These are phyloP conservation scores for Chaetura pelagica DNA, from an alignment of 2,113 vertebrate genomes.

Conservation along the genomic window DNA sequence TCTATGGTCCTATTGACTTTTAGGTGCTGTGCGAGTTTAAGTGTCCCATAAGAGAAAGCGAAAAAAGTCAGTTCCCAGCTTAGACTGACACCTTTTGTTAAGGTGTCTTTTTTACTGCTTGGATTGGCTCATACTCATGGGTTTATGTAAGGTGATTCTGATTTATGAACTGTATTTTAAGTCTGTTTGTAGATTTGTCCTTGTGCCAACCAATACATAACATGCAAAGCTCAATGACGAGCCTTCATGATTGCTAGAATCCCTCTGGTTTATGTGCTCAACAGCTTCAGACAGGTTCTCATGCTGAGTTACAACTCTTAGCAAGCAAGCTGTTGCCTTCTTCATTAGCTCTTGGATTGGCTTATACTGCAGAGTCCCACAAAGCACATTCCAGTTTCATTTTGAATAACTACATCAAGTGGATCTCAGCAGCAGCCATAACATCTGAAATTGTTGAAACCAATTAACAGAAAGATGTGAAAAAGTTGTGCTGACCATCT, in stretches of 20 bases:
- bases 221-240: background rate
- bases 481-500: background rate
- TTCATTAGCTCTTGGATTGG: background rate
- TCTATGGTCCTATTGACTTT: background rate
- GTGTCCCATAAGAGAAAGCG: background rate
- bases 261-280: background rate
- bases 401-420: background rate
- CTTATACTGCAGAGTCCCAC: background rate
- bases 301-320: background rate
- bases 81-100: background rate
- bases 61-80: background rate
- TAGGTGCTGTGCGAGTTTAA: background rate
- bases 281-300: background rate
- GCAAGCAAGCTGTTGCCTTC: background rate
- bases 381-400: background rate
- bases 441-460: background rate
- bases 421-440: background rate
- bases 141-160: background rate
- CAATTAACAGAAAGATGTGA: background rate
- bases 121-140: background rate
- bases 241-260: background rate
- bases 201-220: background rate
- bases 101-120: background rate
- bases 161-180: background rate
- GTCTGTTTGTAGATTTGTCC: background rate